Evolutionary conservation across 2,888 invertebrate genomes (phyloP), one percentile per base, ranked within the genome.

Genomic region (Harmothoe impar): DNA sequence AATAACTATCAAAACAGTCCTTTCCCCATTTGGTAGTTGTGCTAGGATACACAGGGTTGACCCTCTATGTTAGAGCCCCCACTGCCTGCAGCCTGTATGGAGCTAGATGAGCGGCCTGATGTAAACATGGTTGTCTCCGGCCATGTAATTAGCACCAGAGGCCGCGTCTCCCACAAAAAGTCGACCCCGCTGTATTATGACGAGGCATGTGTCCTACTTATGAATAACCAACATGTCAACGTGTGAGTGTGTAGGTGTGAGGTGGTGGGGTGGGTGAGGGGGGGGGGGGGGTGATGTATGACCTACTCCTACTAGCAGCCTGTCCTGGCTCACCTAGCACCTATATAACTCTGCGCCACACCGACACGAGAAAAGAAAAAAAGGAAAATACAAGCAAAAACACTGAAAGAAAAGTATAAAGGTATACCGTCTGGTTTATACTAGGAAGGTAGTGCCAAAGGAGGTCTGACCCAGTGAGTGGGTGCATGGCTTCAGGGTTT

Each of bases 201-300:
- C 35, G 81, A 33, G 81, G 43, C 81, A 81, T 81, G 81, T 81
- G 81, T 81, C 81, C 81, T 43, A 81, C 81, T 81, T 81, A 81
- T 81, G 81, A 81, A 81, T 81, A 81, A 35, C 81, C 81, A 33
- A 81, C 81, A 81, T 35, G n/a, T 81, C 81, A 35, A 12, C 35
- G 35, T 33, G 10, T 35, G 35, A 33, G 77, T n/a, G 77, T 5
- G 77, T 0, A 29, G 77, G 77, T 17, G 77, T 77, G n/a, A n/a
- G n/a, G n/a, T n/a, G n/a, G n/a, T n/a, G n/a, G n/a, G n/a, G n/a
- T n/a, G 31, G 29, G 29, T 25, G 77, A 25, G 3, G 31, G 77
- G 25, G 31, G 31, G 77, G 77, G 29, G 77, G 77, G 25, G 25
- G 3, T 77, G 77, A 62, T 62, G 62, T 62, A 62, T n/a, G 20